Base-by-base conservation (phyloP, 2,797 vertebrate genomes). In the Moxostoma hubbsi region DNA sequence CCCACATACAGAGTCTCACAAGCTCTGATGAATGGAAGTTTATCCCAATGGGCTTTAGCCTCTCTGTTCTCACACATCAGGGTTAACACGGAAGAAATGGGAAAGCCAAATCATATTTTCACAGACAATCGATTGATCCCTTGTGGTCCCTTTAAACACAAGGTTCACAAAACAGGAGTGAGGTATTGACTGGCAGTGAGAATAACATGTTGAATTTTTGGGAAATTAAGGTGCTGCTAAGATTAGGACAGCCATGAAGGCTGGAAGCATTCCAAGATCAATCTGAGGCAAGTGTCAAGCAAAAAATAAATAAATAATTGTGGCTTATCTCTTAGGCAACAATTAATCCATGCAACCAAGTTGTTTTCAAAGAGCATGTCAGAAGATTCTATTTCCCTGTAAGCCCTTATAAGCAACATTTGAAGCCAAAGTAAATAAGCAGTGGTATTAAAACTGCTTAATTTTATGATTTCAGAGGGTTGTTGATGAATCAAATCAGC, bases 181-280 rank as follows among this genome's bases (percentile, higher is more conserved):
- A 90, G 89, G 89, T 89, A 93, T 93, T 89, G 91, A 92, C 90
- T 89, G 83, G 75, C 82, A 79, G 73, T 67, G 82, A 81, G 87
- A 87, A 91, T 86, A 88, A 84, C 83, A 84, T 90, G 90, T 92
- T 86, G 89, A 84, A 88, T 87, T 77, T 83, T 80, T 53, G 74
- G 78, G 78, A 82, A 87, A 87, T 58, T 46, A 47, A 77, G 82
- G 51, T 55, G 77, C 69, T 11, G 63, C 81, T 67, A 83, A 80
- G 88, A 90, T 88, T 83, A 86, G 81, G 85, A 77, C 66, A 24
- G 78, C 74, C 15, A 43, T 82, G 7, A 75, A 57, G 36, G 36
- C 61, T 89, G 88, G 88, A 89, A 5, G 79, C 58, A 53, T 83
- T 91, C 90, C 91, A 88, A 86, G 85, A 85, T 87, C 81, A 75